Percentiles rank a stretch among this genome's conserved stretches.
Evolutionary conservation across 2,888 invertebrate genomes (phyloP).

Genomic region (Notodonta dromedarius): DNA sequence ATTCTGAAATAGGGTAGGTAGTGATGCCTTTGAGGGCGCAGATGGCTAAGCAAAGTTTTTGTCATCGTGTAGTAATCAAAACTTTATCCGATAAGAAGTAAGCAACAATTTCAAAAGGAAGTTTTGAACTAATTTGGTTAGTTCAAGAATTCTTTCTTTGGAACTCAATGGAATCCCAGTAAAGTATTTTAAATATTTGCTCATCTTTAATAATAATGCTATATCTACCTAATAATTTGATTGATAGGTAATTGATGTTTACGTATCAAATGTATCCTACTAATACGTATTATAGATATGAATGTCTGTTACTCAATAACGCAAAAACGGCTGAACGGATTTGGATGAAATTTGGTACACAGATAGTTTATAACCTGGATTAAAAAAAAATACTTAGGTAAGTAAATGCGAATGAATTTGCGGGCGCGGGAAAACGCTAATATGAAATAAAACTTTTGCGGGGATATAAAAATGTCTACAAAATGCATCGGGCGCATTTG

Average conservation of each 20-base stretch:
- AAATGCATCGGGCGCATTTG: slow-evolving; percentile 6
- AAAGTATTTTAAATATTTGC: background rate
- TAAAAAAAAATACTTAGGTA: too few species aligned
- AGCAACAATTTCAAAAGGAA: background rate
- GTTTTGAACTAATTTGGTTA: slow-evolving; percentile 4
- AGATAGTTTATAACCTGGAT: too few species aligned
- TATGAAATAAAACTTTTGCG: background rate
- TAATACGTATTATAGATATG: too few species aligned
- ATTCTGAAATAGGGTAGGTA: background rate
- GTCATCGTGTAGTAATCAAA: slow-evolving; percentile 7
- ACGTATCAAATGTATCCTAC: too few species aligned
- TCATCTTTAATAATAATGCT: too few species aligned
- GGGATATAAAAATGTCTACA: background rate
- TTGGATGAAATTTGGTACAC: too few species aligned
- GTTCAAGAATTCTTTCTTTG: background rate
- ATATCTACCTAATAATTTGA: too few species aligned
- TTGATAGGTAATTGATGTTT: too few species aligned
- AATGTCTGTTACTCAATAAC: too few species aligned
- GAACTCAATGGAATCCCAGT: background rate
- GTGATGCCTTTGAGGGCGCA: background rate
- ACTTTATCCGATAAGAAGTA: slow-evolving; percentile 4
- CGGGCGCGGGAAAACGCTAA: too few species aligned
- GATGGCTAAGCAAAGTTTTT: slow-evolving; percentile 2
- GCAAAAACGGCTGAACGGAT: too few species aligned
- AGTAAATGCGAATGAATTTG: too few species aligned